Percentiles rank a stretch among this genome's conserved stretches.
These are phyloP conservation scores for Centruroides vittatus DNA, from an alignment of 1,140 invertebrate genomes.

Conservation along the genomic window DNA sequence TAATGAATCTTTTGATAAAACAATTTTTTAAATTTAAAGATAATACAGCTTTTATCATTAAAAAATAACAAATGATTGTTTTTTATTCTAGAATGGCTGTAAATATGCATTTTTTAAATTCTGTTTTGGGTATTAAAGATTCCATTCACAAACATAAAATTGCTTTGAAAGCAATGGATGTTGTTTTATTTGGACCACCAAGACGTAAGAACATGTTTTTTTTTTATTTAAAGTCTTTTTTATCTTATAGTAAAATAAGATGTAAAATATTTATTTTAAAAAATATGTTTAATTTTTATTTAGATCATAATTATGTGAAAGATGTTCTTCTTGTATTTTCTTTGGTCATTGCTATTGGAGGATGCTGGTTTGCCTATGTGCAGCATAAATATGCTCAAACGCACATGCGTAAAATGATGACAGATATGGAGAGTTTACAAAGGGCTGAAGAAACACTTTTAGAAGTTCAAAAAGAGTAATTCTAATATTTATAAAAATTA, in stretches of 20 bases:
- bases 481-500: slow-evolving; percentile 10
- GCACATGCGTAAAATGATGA: slow-evolving; percentile 74
- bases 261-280: too few species aligned
- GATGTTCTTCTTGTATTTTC: slow-evolving; percentile 70
- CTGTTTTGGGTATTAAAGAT: slow-evolving; percentile 87
- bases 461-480: slow-evolving; percentile 47
- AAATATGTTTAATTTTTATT: slow-evolving; percentile 17
- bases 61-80: neutral
- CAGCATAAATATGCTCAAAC: slow-evolving; percentile 73
- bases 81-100: slow-evolving; percentile 55
- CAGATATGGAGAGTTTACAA: slow-evolving; percentile 81
- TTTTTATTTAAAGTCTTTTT: neutral
- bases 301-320: slow-evolving; percentile 64
- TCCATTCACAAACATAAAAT: slow-evolving; percentile 94
- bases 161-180: slow-evolving; percentile 90
- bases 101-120: slow-evolving; percentile 71
- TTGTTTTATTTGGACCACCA: slow-evolving; percentile 91
- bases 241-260: too few species aligned
- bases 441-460: slow-evolving; percentile 73
- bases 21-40: too few species aligned
- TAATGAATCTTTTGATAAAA: too few species aligned
- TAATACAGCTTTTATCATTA: too few species aligned
- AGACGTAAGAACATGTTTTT: slow-evolving; percentile 50
- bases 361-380: slow-evolving; percentile 78
- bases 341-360: slow-evolving; percentile 62